Evolutionary conservation across 2,113 vertebrate species (phyloP).

Genomic region (Pteruthius melanotis): DNA sequence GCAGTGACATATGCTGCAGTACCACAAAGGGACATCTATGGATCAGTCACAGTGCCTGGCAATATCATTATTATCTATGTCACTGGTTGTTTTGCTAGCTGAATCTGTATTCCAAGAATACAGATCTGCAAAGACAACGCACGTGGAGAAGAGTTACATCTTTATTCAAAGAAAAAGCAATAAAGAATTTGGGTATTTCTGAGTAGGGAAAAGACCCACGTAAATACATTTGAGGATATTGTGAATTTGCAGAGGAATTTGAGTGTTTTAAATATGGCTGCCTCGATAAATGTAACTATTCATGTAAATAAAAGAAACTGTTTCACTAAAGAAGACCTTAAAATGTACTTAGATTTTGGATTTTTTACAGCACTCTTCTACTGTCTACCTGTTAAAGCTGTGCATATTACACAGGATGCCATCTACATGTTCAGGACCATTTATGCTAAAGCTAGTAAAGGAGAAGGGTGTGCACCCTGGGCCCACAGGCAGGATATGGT

Average conservation of each 20-base stretch:
- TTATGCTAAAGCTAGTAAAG: background rate
- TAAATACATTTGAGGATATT: background rate
- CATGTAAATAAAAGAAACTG: background rate
- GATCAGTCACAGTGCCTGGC: background rate
- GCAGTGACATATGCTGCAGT: background rate
- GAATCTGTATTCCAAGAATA: background rate
- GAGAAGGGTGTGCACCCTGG: background rate
- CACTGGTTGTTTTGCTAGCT: background rate
- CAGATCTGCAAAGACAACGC: background rate
- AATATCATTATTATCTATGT: background rate
- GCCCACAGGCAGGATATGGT: background rate
- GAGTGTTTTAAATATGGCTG: background rate
- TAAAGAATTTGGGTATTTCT: background rate
- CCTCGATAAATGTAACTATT: background rate
- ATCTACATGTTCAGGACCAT: background rate
- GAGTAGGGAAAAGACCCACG: rapidly evolving
- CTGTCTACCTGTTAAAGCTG: background rate
- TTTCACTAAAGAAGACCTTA: background rate
- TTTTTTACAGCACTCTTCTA: background rate
- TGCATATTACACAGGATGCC: background rate
- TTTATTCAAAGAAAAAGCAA: background rate
- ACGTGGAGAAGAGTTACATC: background rate
- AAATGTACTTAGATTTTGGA: background rate
- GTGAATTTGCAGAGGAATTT: background rate
- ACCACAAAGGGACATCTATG: background rate